phyloP scores from a whole-genome alignment of 2,113 vertebrate species.

The Eolophus roseicapilla region DNA sequence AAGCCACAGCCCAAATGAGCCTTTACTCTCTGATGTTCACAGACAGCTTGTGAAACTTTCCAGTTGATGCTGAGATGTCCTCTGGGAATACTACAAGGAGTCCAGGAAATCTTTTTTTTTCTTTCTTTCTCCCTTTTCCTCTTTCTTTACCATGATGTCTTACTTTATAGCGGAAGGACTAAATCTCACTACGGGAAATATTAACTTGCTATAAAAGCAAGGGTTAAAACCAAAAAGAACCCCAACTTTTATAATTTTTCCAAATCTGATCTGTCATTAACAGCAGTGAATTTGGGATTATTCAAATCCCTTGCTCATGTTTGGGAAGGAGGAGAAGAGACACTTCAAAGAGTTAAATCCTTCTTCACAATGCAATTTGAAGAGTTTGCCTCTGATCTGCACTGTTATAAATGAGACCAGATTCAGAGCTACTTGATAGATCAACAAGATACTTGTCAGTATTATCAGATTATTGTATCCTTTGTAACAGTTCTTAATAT shows the following conservation, averaged over 20 bases:
- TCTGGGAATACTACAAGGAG: neutral
- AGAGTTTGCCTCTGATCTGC: neutral
- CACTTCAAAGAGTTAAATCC: neutral
- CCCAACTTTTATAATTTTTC: neutral
- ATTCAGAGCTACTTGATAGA: neutral
- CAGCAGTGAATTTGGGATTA: neutral
- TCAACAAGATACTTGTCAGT: neutral
- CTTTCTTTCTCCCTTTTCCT: neutral
- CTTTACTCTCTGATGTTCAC: neutral
- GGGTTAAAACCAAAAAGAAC: neutral
- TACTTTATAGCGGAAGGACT: neutral
- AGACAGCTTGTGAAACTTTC: conserved; percentile 42
- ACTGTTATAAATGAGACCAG: neutral
- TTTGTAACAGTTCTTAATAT: neutral
- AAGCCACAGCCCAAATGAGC: neutral
- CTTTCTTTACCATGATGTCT: neutral
- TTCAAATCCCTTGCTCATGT: neutral
- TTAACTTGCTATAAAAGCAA: neutral
- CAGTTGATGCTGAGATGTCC: conserved; percentile 29
- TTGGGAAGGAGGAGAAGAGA: neutral
- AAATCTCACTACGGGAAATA: neutral
- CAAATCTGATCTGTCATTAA: neutral
- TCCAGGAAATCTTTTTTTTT: neutral
- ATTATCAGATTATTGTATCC: neutral
- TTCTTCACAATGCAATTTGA: neutral